Evolutionary conservation across 2,113 vertebrate species (phyloP).

Genomic region (Phocoena phocoena): DNA sequence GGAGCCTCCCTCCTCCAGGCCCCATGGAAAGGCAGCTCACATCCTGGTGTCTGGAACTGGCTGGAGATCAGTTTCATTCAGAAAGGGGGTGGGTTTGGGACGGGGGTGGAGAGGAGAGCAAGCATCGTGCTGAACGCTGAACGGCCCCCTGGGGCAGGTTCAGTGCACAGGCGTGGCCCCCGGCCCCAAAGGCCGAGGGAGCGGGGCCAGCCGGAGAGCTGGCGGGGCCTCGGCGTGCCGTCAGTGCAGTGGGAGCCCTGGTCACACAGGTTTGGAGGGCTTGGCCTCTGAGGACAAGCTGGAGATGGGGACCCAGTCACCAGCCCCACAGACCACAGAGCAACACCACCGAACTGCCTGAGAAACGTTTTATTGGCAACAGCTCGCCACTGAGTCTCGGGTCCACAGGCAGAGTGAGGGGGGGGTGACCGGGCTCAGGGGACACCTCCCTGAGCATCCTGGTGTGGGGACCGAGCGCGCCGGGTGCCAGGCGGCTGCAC

Average conservation of each 20-base stretch:
- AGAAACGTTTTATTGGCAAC: constrained; percentile 30
- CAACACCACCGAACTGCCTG: neutral
- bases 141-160: accelerated
- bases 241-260: accelerated
- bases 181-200: neutral
- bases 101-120: accelerated
- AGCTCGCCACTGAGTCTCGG: neutral
- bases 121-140: accelerated
- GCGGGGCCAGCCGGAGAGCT: accelerated
- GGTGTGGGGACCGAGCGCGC: accelerated
- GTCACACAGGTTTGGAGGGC: neutral
- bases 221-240: neutral
- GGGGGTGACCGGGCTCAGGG: accelerated
- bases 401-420: neutral
- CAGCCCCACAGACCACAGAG: neutral
- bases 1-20: neutral
- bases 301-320: accelerated
- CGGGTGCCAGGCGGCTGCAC: accelerated
- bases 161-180: neutral
- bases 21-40: accelerated
- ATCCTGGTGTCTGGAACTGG: neutral
- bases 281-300: neutral
- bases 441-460: neutral
- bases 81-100: neutral
- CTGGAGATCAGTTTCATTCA: neutral